phyloP scores from a whole-genome alignment of 1,140 invertebrate species.

The Charaxes varanes region DNA sequence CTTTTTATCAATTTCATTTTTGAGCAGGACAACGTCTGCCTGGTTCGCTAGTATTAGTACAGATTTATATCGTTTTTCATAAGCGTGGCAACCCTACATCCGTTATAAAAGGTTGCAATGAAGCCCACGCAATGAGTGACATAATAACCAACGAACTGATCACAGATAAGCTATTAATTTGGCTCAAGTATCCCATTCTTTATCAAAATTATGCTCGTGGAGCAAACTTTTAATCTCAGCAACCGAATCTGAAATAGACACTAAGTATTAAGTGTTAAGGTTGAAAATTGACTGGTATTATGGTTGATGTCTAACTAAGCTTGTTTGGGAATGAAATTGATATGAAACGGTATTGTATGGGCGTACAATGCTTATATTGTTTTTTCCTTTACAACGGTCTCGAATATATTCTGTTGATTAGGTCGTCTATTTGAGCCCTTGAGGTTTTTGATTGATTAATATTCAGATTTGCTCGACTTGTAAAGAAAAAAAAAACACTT shows the following conservation, averaged over 20 bases:
- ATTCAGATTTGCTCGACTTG: slow-evolving; percentile 26
- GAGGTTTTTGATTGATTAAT: slow-evolving; percentile 42
- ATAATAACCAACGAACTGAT: slow-evolving; percentile 58
- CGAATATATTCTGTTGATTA: slow-evolving; percentile 35
- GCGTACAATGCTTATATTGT: slow-evolving; percentile 51
- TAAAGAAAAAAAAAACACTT: background rate
- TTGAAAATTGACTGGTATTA: slow-evolving; percentile 7
- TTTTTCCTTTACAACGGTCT: slow-evolving; percentile 33
- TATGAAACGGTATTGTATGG: slow-evolving; percentile 43
- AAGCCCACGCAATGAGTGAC: slow-evolving; percentile 49
- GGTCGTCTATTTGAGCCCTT: slow-evolving; percentile 31
- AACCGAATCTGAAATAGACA: slow-evolving; percentile 2
- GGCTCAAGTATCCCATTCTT: slow-evolving; percentile 57
- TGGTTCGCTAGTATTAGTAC: too few species aligned
- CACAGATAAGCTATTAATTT: slow-evolving; percentile 65
- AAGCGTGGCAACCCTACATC: slow-evolving; percentile 34
- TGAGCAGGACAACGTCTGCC: too few species aligned
- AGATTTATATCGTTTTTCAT: background rate
- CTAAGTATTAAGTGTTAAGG: slow-evolving; percentile 12
- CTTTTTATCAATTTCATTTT: too few species aligned
- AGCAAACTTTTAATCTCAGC: slow-evolving; percentile 18
- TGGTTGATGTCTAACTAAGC: background rate
- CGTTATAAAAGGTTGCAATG: slow-evolving; percentile 27
- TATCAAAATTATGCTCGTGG: slow-evolving; percentile 36
- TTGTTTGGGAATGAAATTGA: slow-evolving; percentile 40